These are phyloP conservation scores for Mus spretus DNA, from an alignment of 2,797 vertebrate species.

Conservation along the genomic window DNA sequence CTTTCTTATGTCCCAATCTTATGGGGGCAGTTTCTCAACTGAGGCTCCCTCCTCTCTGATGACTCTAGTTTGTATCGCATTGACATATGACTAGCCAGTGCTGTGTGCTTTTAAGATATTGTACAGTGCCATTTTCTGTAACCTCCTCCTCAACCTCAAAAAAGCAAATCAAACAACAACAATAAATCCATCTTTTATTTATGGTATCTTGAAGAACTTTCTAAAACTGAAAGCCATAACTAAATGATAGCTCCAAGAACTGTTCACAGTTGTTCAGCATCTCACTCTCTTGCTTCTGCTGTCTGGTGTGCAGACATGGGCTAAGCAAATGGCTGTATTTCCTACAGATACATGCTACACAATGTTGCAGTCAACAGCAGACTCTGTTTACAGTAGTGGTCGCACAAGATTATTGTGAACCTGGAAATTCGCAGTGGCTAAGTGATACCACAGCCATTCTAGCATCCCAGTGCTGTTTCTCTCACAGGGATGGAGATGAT, in stretches of 20 bases:
- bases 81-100: neutral
- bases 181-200: neutral
- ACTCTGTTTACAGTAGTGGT: neutral
- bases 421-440: neutral
- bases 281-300: neutral
- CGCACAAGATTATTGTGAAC: neutral
- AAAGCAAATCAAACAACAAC: neutral
- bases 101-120: neutral
- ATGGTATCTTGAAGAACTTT: neutral
- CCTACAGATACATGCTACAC: neutral
- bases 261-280: neutral
- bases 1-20: neutral
- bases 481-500: too few species aligned
- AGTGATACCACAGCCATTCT: neutral
- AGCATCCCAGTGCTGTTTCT: too few species aligned
- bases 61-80: neutral
- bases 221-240: conserved; percentile 4
- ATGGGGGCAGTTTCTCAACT: too few species aligned
- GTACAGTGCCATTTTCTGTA: neutral
- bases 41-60: neutral
- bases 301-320: neutral
- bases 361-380: too few species aligned
- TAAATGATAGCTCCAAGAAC: conserved; percentile 27
- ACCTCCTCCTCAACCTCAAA: neutral
- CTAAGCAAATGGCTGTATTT: neutral